Evolutionary conservation across 2,113 vertebrate genomes (phyloP).

Genomic region (Orycteropus afer): DNA sequence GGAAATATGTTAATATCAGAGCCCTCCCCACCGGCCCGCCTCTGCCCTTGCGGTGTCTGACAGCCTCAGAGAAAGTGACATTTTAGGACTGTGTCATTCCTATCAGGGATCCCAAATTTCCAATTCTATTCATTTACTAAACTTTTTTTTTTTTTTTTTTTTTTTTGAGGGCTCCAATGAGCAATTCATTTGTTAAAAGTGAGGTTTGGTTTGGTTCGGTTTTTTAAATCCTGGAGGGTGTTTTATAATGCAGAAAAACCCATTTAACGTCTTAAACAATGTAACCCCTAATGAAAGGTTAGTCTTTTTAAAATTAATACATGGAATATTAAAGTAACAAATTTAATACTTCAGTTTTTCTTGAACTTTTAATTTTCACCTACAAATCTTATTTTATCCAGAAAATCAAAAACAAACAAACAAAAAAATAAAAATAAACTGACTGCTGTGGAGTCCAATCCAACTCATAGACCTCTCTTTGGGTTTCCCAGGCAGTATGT

Average conservation of each 20-base stretch:
- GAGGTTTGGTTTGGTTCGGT: not conserved
- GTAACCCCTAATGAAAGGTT: not conserved
- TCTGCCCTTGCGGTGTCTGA: not conserved
- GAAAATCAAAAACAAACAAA: too few relatives aligned
- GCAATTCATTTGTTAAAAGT: not conserved
- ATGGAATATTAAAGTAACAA: not conserved
- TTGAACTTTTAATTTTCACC: not conserved
- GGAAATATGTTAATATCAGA: constrained; percentile 69
- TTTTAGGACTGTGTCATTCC: not conserved
- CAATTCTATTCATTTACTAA: not conserved
- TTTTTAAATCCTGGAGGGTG: not conserved
- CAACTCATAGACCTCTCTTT: too few relatives aligned
- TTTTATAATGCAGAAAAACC: not conserved
- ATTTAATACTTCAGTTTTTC: not conserved
- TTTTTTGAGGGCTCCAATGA: not conserved
- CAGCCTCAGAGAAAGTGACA: constrained; percentile 19
- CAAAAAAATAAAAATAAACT: too few relatives aligned
- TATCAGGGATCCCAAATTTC: not conserved
- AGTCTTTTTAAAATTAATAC: not conserved
- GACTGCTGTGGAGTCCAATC: too few relatives aligned
- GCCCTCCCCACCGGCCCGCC: not conserved
- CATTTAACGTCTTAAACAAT: not conserved
- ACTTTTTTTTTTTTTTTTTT: not conserved
- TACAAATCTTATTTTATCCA: not conserved
- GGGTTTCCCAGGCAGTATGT: too few relatives aligned